Conservation (phyloP, 2,113 vertebrate genomes). For the Tauraco erythrolophus region DNA sequence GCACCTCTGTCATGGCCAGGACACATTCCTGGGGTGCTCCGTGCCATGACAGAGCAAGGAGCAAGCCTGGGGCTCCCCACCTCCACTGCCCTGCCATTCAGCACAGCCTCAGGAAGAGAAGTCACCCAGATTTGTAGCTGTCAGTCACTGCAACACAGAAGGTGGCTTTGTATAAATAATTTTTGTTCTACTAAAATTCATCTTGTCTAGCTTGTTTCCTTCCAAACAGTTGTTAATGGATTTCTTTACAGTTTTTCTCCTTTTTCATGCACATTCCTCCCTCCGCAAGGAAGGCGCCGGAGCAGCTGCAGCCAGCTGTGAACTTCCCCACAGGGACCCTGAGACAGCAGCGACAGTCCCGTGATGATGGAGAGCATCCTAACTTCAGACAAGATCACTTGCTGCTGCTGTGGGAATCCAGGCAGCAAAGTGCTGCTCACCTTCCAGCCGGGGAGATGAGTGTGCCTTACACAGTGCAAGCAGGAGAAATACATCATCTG, state of each 20-base stretch:
- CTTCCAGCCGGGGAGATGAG: neutral
- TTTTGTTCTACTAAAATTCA: neutral
- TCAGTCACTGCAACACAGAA: neutral
- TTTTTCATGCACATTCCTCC: neutral
- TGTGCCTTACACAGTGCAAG: neutral
- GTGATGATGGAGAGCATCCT: neutral
- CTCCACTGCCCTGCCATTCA: neutral
- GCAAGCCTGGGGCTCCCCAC: neutral
- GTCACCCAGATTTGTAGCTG: neutral
- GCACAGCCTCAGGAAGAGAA: neutral
- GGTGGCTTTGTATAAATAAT: neutral
- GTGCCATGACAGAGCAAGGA: rapidly evolving
- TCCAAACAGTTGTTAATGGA: slow-evolving; percentile 7
- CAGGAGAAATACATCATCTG: neutral
- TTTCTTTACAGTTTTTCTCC: neutral
- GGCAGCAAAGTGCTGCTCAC: neutral
- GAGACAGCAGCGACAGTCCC: neutral
- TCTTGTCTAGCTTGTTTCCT: neutral
- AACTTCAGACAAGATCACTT: neutral
- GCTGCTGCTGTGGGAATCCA: neutral
- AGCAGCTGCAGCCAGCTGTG: slow-evolving; percentile 59
- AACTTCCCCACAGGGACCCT: neutral
- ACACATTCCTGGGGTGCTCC: neutral
- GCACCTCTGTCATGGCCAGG: neutral
- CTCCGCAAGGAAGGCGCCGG: neutral